phyloP scores from a whole-genome alignment of 2,797 vertebrate genomes.

The Cheirogaleus major region DNA sequence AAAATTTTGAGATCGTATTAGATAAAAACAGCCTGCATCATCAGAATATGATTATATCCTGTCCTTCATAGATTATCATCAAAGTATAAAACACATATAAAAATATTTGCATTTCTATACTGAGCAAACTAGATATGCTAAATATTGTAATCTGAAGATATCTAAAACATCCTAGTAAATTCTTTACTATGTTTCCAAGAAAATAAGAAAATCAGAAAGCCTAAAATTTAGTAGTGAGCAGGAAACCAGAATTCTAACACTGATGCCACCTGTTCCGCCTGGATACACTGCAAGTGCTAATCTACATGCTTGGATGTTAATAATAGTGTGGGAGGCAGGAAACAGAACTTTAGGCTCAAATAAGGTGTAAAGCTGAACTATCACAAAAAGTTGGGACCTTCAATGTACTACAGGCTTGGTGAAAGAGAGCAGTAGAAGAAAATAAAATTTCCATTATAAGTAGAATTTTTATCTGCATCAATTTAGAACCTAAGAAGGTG shows the following conservation, averaged over 20 bases:
- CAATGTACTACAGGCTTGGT: rapidly evolving
- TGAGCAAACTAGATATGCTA: not conserved
- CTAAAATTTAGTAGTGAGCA: not conserved
- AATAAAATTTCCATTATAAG: not conserved
- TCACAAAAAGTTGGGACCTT: not conserved
- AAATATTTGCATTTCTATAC: not conserved
- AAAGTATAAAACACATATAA: not conserved
- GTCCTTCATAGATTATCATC: not conserved
- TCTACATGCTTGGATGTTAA: not conserved
- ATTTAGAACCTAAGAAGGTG: not conserved
- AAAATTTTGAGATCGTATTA: not conserved
- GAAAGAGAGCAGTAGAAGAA: not conserved
- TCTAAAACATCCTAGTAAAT: not conserved
- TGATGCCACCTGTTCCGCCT: not conserved
- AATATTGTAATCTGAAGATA: not conserved
- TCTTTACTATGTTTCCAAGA: not conserved
- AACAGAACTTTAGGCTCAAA: not conserved
- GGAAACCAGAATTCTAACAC: not conserved
- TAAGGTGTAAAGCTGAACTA: not conserved
- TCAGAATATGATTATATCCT: not conserved
- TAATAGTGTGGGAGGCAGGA: not conserved
- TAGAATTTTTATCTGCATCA: not conserved
- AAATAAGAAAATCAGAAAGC: not conserved
- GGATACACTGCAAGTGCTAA: not conserved
- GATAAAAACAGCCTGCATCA: not conserved